These are phyloP conservation scores for Lagodon rhomboides DNA, from an alignment of 2,797 vertebrate genomes.

Conservation along the genomic window DNA sequence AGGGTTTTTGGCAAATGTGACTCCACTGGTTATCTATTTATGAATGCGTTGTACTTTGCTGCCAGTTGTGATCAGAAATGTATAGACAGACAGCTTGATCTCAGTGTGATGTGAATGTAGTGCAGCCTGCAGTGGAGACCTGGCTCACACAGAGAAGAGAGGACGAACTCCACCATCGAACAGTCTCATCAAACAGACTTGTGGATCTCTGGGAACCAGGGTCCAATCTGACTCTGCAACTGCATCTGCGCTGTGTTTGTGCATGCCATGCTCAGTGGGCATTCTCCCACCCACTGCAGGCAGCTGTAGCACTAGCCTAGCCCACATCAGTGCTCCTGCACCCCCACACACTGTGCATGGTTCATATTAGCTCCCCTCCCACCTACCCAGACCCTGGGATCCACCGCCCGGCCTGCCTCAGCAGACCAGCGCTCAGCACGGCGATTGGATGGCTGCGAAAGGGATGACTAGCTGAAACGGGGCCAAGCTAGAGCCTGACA, in stretches of 20 bases:
- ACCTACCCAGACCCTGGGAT: constrained; percentile 62
- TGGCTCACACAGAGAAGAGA: constrained; percentile 33
- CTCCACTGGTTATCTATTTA: constrained; percentile 4
- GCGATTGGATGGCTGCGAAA: constrained; percentile 61
- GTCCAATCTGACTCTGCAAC: constrained; percentile 48
- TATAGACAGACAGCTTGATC: constrained; percentile 49
- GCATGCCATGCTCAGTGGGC: constrained; percentile 77
- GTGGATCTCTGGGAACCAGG: constrained; percentile 58
- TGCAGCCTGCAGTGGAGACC: constrained; percentile 6
- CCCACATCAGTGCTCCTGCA: constrained; percentile 75
- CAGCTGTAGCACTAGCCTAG: constrained; percentile 73
- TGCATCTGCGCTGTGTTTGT: constrained; percentile 76
- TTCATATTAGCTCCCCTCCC: constrained; percentile 78
- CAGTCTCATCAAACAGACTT: constrained; percentile 58
- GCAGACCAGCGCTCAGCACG: constrained; percentile 52
- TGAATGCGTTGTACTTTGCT: constrained; percentile 18
- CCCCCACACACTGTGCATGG: constrained; percentile 71
- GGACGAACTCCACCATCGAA: constrained; percentile 22
- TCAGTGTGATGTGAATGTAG: constrained; percentile 14
- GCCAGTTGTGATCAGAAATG: constrained; percentile 46
- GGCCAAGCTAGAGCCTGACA: constrained; percentile 53
- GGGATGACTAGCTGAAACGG: constrained; percentile 57
- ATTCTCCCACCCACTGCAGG: constrained; percentile 77
- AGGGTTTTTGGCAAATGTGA: constrained; percentile 1
- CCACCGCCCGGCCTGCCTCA: constrained; percentile 60